phyloP scores from a whole-genome alignment of 2,797 vertebrate species.

The Cygnus olor region DNA sequence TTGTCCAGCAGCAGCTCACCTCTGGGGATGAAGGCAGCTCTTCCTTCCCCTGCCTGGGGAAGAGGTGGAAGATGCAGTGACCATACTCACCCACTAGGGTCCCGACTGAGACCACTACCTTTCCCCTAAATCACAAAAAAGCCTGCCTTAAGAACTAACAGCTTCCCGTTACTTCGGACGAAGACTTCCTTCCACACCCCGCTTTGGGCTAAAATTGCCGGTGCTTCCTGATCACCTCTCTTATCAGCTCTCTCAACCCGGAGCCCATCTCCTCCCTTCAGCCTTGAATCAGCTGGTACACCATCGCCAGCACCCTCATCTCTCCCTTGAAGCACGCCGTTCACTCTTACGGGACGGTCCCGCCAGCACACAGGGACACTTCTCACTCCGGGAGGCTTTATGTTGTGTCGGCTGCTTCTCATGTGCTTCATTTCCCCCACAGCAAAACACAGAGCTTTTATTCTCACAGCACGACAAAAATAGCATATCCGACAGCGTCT shows the following conservation, averaged over 20 bases:
- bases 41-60: background rate
- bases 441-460: background rate
- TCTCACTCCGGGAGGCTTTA: background rate
- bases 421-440: background rate
- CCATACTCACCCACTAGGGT: background rate
- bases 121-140: background rate
- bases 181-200: rapidly evolving
- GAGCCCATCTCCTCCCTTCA: background rate
- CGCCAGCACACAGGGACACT: rapidly evolving
- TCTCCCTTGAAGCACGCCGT: background rate
- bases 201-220: background rate
- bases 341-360: background rate
- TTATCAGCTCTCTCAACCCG: background rate
- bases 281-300: background rate
- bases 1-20: background rate
- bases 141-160: background rate
- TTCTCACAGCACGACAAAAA: background rate
- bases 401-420: background rate
- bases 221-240: background rate
- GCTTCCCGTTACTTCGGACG: background rate
- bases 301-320: background rate
- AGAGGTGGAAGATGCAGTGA: no score
- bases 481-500: background rate
- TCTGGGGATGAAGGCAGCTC: background rate
- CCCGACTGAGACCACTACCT: background rate